Conservation (phyloP, 2,113 vertebrate species). For the Pluvialis apricaria region DNA sequence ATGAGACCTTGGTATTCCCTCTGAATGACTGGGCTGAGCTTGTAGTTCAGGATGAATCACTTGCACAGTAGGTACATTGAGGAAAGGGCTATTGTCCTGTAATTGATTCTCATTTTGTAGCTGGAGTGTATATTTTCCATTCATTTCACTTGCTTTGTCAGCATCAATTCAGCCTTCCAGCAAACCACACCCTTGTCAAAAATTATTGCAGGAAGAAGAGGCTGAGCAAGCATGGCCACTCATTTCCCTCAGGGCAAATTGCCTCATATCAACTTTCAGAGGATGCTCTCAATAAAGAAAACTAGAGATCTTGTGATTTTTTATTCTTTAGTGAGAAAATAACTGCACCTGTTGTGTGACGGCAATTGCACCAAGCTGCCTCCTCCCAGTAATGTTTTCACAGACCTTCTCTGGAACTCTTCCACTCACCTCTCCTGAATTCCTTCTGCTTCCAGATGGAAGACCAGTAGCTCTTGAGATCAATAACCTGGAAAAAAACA, state of each 20-base stretch:
- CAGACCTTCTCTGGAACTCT: background rate
- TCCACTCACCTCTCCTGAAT: background rate
- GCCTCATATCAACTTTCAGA: background rate
- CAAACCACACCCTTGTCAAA: conserved; percentile 22
- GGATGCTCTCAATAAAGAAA: background rate
- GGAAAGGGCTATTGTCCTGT: background rate
- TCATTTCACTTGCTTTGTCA: conserved; percentile 48
- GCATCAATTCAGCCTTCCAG: conserved; percentile 25
- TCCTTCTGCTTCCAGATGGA: background rate
- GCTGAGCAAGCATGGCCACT: conserved; percentile 2
- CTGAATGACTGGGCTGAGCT: conserved; percentile 47
- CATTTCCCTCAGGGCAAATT: background rate
- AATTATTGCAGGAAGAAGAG: conserved; percentile 29
- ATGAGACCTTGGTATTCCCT: conserved; percentile 62
- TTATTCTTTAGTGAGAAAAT: background rate
- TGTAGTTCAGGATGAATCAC: conserved; percentile 67
- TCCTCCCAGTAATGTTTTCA: background rate
- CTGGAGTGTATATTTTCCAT: conserved; percentile 36
- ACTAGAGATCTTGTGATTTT: background rate
- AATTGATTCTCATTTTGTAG: conserved; percentile 39
- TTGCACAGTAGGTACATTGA: background rate
- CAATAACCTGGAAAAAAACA: background rate
- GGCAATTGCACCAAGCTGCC: background rate
- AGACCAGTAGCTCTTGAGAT: background rate
- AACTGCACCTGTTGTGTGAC: background rate